These are phyloP conservation scores for Acanthococcus lagerstroemiae DNA, from an alignment of 2,888 invertebrate species.

Conservation along the genomic window DNA sequence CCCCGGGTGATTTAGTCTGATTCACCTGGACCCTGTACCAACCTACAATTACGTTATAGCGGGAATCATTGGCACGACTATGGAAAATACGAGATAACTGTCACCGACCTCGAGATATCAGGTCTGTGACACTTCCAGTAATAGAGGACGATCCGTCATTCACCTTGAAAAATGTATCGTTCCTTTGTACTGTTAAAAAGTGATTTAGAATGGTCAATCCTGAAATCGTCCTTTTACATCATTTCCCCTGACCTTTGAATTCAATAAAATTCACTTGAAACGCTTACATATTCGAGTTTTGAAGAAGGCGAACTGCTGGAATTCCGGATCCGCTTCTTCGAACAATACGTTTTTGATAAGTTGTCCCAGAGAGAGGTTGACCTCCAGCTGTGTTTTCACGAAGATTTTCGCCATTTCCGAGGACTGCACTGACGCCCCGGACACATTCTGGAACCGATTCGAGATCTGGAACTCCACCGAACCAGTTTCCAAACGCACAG, in stretches of 20 bases:
- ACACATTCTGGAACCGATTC: constrained; percentile 84
- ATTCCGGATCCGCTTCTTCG: constrained; percentile 95
- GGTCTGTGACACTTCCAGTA: too few relatives aligned
- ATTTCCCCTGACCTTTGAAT: not conserved
- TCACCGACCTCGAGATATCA: too few relatives aligned
- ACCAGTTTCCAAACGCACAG: constrained; percentile 91
- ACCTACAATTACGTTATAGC: too few relatives aligned
- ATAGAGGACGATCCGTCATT: too few relatives aligned
- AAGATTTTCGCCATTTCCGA: constrained; percentile 58
- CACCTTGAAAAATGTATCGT: too few relatives aligned
- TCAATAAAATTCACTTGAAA: not conserved
- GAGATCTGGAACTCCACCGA: constrained; percentile 86
- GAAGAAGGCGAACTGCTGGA: constrained; percentile 96
- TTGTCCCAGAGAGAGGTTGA: constrained; percentile 92
- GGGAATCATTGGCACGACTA: too few relatives aligned
- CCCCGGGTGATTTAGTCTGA: too few relatives aligned
- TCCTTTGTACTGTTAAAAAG: too few relatives aligned
- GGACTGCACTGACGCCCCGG: constrained; percentile 48
- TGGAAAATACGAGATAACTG: too few relatives aligned
- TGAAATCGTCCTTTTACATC: too few relatives aligned
- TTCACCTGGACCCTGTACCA: too few relatives aligned
- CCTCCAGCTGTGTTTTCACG: constrained; percentile 78
- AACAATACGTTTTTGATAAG: constrained; percentile 85
- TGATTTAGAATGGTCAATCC: too few relatives aligned
- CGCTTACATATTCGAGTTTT: constrained; percentile 80